A percentile compares a stretch with the other conserved stretches of the same genome.
Conservation (phyloP, 1,140 invertebrate genomes). For the Drosophila mojavensis region DNA sequence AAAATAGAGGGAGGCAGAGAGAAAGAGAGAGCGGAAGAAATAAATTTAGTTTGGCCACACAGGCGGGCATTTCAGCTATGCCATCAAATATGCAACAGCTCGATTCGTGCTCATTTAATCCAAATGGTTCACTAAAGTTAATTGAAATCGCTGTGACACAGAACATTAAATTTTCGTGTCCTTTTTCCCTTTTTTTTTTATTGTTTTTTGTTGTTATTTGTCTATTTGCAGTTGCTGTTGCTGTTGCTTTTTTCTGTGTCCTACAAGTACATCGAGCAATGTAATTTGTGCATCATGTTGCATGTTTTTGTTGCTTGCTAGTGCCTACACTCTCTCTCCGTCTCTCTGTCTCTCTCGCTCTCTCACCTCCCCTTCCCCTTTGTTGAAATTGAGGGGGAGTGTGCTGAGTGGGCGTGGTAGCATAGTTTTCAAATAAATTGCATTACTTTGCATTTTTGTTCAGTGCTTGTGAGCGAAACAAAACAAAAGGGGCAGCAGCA, state of each 20-base stretch:
- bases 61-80: neutral
- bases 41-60: neutral
- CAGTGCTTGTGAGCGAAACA: slow-evolving; percentile 57
- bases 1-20: neutral
- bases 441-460: slow-evolving; percentile 67
- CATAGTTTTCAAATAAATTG: slow-evolving; percentile 70
- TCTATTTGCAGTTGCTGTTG: neutral
- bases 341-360: no score
- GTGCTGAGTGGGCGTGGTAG: slow-evolving; percentile 33
- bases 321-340: neutral
- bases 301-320: slow-evolving; percentile 18
- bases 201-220: slow-evolving; percentile 13
- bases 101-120: neutral
- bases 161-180: slow-evolving; percentile 15
- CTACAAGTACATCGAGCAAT: slow-evolving; percentile 21
- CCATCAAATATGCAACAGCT: slow-evolving; percentile 3
- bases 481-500: neutral
- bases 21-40: neutral
- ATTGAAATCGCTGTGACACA: slow-evolving; percentile 20
- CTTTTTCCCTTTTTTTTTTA: neutral
- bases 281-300: slow-evolving; percentile 45
- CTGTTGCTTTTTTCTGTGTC: neutral
- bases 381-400: neutral
- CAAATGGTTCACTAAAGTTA: slow-evolving; percentile 7
- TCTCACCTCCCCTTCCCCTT: neutral